These are phyloP conservation scores for Periphyllus acericola DNA, from an alignment of 2,888 invertebrate genomes.

Conservation along the genomic window DNA sequence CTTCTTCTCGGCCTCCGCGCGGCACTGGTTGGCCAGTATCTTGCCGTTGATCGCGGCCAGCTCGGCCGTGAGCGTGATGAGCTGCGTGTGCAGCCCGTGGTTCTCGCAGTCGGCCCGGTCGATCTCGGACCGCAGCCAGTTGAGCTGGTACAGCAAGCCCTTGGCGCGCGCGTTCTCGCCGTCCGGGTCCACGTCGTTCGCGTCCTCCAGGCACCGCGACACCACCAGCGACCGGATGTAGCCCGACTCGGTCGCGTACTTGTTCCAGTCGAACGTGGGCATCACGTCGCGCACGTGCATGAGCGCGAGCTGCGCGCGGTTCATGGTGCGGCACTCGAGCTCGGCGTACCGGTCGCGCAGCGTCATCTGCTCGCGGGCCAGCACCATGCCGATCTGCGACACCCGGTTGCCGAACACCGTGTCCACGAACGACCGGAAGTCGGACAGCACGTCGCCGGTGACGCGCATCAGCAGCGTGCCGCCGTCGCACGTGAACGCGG, in stretches of 20 bases:
- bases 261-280: conserved; percentile 44
- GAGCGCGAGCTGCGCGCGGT: conserved; percentile 30
- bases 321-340: conserved; percentile 18
- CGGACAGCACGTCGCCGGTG: conserved; percentile 13
- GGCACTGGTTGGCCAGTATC: neutral
- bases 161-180: conserved; percentile 5
- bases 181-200: neutral
- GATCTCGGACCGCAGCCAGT: conserved; percentile 58
- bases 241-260: neutral
- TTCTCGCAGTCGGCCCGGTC: conserved; percentile 40
- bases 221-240: neutral
- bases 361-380: conserved; percentile 28
- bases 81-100: conserved; percentile 29
- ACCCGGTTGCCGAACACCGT: conserved; percentile 29
- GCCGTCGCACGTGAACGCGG: conserved; percentile 29
- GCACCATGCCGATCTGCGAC: conserved; percentile 40
- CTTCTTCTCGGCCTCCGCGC: neutral
- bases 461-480: conserved; percentile 16
- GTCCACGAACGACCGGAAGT: conserved; percentile 41
- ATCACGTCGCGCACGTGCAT: neutral
- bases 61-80: neutral
- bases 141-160: conserved; percentile 43
- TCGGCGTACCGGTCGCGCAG: conserved; percentile 18
- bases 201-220: neutral
- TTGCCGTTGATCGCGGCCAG: conserved; percentile 20